A percentile compares a stretch with the other conserved stretches of the same genome.
These are phyloP conservation scores for Scrobipalpa costella DNA, from an alignment of 2,888 invertebrate species.

Conservation along the genomic window DNA sequence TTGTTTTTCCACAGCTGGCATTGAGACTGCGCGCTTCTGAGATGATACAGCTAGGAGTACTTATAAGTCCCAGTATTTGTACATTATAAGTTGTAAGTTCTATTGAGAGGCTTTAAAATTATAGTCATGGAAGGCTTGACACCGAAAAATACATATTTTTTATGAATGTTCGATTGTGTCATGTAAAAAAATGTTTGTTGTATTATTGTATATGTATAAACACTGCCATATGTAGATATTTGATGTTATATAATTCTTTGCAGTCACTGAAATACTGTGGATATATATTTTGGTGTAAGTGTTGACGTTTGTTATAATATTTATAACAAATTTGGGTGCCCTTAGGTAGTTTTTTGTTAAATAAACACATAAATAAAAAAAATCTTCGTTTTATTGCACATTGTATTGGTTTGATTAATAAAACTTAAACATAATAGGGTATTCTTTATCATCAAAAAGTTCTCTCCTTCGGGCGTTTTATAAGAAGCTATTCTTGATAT, in stretches of 20 bases:
- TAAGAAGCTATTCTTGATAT: no score
- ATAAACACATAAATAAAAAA: constrained; percentile 24
- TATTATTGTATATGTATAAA: constrained; percentile 3
- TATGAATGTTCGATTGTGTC: constrained; percentile 1
- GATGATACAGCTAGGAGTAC: background rate
- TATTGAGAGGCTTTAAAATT: constrained; percentile 21
- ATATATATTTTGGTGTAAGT: constrained; percentile 34
- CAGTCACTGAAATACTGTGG: constrained; percentile 16
- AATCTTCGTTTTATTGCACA: background rate
- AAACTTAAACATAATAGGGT: background rate
- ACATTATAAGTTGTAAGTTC: background rate
- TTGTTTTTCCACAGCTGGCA: constrained; percentile 36
- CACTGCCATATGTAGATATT: constrained; percentile 23
- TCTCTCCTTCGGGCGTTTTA: no score
- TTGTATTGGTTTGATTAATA: background rate
- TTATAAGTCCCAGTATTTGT: background rate
- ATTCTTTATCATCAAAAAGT: no score
- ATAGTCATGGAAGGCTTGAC: constrained; percentile 12
- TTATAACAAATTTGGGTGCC: constrained; percentile 61
- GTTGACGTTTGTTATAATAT: constrained; percentile 69
- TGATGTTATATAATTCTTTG: background rate
- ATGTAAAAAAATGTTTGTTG: constrained; percentile 1
- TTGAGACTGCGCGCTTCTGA: background rate
- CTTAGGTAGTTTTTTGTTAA: constrained; percentile 37
- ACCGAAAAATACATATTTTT: constrained; percentile 5